Conservation (phyloP, 2,113 vertebrate species). For the Kryptolebias marmoratus region DNA sequence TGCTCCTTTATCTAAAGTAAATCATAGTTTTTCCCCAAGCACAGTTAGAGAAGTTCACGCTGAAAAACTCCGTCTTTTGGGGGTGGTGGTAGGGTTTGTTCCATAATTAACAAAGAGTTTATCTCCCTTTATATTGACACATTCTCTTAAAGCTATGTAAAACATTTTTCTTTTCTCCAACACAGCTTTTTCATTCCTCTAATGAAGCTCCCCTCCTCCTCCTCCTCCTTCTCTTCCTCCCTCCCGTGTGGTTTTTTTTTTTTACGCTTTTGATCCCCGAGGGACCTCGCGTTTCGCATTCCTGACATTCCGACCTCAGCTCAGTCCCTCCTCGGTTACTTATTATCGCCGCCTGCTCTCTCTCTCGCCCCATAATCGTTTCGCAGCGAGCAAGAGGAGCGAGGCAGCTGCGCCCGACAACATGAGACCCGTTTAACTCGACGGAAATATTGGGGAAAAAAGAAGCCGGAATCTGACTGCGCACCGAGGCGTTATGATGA, state of each 20-base stretch:
- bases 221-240: conserved; percentile 5
- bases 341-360: conserved; percentile 82
- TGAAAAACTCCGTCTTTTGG: neutral
- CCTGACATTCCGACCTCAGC: conserved; percentile 89
- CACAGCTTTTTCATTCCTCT: conserved; percentile 18
- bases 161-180: neutral
- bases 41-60: too few relatives aligned
- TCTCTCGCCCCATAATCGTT: conserved; percentile 67
- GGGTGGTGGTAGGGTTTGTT: too few relatives aligned
- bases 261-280: conserved; percentile 83
- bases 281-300: conserved; percentile 93
- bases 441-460: conserved; percentile 29
- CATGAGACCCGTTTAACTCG: conserved; percentile 57
- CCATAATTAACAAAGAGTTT: neutral
- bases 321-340: conserved; percentile 82
- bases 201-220: conserved; percentile 20
- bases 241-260: conserved; percentile 53
- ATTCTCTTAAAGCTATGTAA: conserved; percentile 2
- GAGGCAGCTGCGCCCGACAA: conserved; percentile 20
- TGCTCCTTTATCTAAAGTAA: too few relatives aligned
- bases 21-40: too few relatives aligned
- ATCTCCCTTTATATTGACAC: neutral
- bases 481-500: conserved; percentile 45
- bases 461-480: conserved; percentile 22
- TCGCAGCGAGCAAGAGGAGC: conserved; percentile 58